These are phyloP conservation scores for Dolichallabes microphthalmus DNA, from an alignment of 2,113 vertebrate genomes.

Conservation along the genomic window DNA sequence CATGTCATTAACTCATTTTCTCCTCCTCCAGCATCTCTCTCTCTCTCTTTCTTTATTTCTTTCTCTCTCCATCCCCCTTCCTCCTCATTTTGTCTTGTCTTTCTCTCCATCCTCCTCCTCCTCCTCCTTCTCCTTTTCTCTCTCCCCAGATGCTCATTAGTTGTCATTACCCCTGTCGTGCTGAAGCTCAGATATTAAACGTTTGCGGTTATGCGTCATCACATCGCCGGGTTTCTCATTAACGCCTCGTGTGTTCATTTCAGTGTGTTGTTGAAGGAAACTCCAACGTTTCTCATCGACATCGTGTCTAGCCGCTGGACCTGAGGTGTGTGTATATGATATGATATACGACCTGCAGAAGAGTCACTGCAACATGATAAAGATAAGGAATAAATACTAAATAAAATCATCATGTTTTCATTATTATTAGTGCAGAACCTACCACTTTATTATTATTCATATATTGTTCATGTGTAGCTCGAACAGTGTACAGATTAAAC, in stretches of 20 bases:
- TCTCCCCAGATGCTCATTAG: constrained; percentile 71
- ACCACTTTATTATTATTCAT: not conserved
- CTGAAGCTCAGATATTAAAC: constrained; percentile 73
- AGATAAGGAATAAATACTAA: not conserved
- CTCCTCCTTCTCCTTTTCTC: constrained; percentile 33
- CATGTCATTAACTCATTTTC: constrained; percentile 16
- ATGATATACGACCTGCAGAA: not conserved
- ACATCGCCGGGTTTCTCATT: constrained; percentile 50
- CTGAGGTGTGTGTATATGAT: not conserved
- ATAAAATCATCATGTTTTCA: not conserved
- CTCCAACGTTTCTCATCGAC: not conserved
- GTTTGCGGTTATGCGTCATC: constrained; percentile 70
- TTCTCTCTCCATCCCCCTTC: constrained; percentile 50
- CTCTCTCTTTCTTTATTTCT: constrained; percentile 45
- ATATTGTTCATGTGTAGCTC: not conserved
- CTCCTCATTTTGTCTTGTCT: constrained; percentile 23
- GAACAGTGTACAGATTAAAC: not conserved
- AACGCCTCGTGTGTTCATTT: constrained; percentile 1
- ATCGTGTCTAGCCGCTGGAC: not conserved
- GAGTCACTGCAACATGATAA: not conserved
- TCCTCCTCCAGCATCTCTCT: constrained; percentile 3
- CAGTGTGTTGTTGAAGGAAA: not conserved
- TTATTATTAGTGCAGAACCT: not conserved
- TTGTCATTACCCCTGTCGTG: constrained; percentile 76
- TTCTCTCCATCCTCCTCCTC: constrained; percentile 18